Conservation (phyloP, 2,888 invertebrate species). For the Leuctra nigra region DNA sequence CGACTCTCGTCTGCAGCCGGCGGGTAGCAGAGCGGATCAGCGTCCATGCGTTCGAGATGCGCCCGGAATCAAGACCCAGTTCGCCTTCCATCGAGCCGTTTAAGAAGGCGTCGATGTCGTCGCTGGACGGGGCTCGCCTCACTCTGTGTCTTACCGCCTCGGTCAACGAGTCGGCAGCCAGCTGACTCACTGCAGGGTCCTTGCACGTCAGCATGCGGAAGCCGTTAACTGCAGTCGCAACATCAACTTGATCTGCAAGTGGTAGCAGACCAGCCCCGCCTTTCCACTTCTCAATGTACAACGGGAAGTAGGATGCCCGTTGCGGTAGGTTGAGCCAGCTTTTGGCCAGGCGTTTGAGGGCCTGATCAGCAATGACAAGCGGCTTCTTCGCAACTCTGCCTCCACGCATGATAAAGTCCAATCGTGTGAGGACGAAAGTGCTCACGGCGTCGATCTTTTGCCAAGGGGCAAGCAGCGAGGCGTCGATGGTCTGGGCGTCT, state of each 20-base stretch:
- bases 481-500: slow-evolving; percentile 10
- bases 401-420: slow-evolving; percentile 34
- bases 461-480: slow-evolving; percentile 30
- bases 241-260: slow-evolving; percentile 33
- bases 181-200: slow-evolving; percentile 25
- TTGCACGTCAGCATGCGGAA: slow-evolving; percentile 33
- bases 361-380: slow-evolving; percentile 8
- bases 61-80: slow-evolving; percentile 27
- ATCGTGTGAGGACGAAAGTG: slow-evolving; percentile 32
- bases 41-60: slow-evolving; percentile 19
- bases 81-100: slow-evolving; percentile 31
- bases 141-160: slow-evolving; percentile 1
- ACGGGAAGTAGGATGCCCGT: slow-evolving; percentile 32
- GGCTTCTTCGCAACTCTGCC: slow-evolving; percentile 18
- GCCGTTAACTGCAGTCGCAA: slow-evolving; percentile 32
- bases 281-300: slow-evolving; percentile 23
- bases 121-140: slow-evolving; percentile 18
- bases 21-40: slow-evolving; percentile 23
- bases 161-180: neutral
- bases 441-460: slow-evolving; percentile 31
- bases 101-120: slow-evolving; percentile 32
- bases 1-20: neutral
- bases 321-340: slow-evolving; percentile 35
- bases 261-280: slow-evolving; percentile 35
- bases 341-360: slow-evolving; percentile 30